Base-by-base conservation (phyloP, 2,797 vertebrate species). In the Dipus sagitta region DNA sequence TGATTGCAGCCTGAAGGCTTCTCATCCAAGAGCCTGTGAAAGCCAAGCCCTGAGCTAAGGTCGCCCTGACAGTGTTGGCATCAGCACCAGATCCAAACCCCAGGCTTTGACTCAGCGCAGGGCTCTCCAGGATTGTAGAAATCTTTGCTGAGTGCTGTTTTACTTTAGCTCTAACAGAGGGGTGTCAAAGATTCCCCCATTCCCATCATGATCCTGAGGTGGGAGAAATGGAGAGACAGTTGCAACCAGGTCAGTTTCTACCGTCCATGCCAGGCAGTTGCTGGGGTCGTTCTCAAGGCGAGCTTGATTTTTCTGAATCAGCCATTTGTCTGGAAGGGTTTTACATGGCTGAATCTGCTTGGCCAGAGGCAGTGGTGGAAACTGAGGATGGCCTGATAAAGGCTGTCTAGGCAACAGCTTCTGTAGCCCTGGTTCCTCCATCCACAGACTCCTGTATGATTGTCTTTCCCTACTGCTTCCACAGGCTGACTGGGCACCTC, bases 291-390 rank as follows among this genome's bases (percentile, higher is more conserved):
- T 68, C 15, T n/a, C 71, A 32, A 58, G 70, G 12, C 1, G 1
- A 78, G 64, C 13, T 71, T 62, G 32, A 17, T 30, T 62, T 91
- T 62, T 91, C 81, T 11, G 79, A 94, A 79, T 24, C 86, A 78
- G 77, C n/a, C 64, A 10, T 87, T 34, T 67, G n/a, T 88, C 92
- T 24, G 72, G 28, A 71, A 52, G 65, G 54, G 38, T n/a, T 93
- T 88, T 1, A 8, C 32, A 30, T 88, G 42, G 89, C 52, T 80
- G 18, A n/a, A 14, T 82, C 75, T 68, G 18, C 71, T 86, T 54
- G 47, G 0, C 32, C 68, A 47, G 75, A 79, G 21, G 54, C 38
- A 71, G 54, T 1, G 38, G 26, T 24, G 7, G 7, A 18, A 0
- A 47, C 11, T 4, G 6, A 12, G 1, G 23, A 76, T 5, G 4